Base-by-base conservation (phyloP, 2,888 invertebrate genomes). In the Diploptera punctata region DNA sequence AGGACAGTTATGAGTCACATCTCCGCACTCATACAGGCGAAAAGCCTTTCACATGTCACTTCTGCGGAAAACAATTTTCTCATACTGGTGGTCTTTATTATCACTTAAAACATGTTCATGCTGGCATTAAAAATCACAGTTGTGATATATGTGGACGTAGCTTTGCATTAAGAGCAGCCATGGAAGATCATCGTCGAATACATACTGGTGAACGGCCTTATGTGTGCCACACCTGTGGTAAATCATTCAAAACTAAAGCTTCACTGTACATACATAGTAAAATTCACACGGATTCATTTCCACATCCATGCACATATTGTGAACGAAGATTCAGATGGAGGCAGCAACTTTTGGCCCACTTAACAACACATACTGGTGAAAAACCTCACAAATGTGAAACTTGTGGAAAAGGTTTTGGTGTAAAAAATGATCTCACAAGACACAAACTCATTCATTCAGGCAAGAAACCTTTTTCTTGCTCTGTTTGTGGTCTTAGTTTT, bases 11-110 rank as follows among this genome's bases (percentile, higher is more conserved):
- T 19, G 18, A 31, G 19, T 78, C 80, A 1, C 88, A 89, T 77
- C 79, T 83, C 80, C 82, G 83, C 72, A 82, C 81, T 43, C 83
- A 83, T 61, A 80, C 79, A 5, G 90, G 89, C 1, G 90, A 90
- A 81, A 83, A 88, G 60, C 88, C 90, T 0, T 90, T 87, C 80
- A 87, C 88, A 1, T 90, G 90, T 78, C 89, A 90, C 80, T 78
- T 89, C 24, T 90, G 90, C 79, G 90, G 90, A 2, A 89, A 88
- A 77, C 87, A 87, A 78, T 90, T 90, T 81, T 83, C 90, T 21
- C 86, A 89, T n/a, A 88, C 88, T n/a, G 87, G 87, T 44, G 87
- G 87, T 77, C 81, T 89, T 26, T 83, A 83, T 19, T 82, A 87
- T 0, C 89, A 89, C 80, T 78, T 83, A 1, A 83, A 83, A 26